Evolutionary conservation across 2,113 vertebrate species (phyloP).

Genomic region (Zingel zingel): DNA sequence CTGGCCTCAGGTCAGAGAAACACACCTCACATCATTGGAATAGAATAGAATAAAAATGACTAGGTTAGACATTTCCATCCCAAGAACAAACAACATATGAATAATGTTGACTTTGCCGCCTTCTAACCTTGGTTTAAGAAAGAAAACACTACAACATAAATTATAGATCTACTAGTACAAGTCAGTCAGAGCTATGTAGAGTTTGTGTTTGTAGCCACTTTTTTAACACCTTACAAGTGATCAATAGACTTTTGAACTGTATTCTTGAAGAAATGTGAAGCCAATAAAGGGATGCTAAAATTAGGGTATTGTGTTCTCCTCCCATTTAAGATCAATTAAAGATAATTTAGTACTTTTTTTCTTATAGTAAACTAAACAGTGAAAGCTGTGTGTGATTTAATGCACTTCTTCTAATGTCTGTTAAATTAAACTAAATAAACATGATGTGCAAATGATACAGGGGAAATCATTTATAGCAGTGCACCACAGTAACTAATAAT

Average conservation of each 20-base stretch:
- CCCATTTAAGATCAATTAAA: background rate
- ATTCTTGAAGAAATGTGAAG: no score
- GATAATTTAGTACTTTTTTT: background rate
- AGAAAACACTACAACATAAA: background rate
- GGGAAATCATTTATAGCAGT: background rate
- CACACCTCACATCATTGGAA: background rate
- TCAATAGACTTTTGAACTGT: no score
- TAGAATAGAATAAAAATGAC: background rate
- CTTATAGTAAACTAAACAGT: no score
- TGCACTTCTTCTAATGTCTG: background rate
- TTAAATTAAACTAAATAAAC: background rate
- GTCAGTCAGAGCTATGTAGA: background rate
- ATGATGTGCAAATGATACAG: background rate
- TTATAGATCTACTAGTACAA: background rate
- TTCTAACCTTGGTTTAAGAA: background rate
- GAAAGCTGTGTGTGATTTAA: no score
- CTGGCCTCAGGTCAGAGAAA: constrained; percentile 88
- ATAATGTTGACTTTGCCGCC: background rate
- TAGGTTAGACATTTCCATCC: background rate
- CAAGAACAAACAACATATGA: background rate
- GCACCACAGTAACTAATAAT: background rate
- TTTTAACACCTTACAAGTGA: background rate
- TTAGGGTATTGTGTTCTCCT: no score
- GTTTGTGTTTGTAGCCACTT: background rate
- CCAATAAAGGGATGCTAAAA: no score